A percentile compares a stretch with the other conserved stretches of the same genome.
Evolutionary conservation across 2,113 vertebrate species (phyloP).

Genomic region (Hippolais icterina): DNA sequence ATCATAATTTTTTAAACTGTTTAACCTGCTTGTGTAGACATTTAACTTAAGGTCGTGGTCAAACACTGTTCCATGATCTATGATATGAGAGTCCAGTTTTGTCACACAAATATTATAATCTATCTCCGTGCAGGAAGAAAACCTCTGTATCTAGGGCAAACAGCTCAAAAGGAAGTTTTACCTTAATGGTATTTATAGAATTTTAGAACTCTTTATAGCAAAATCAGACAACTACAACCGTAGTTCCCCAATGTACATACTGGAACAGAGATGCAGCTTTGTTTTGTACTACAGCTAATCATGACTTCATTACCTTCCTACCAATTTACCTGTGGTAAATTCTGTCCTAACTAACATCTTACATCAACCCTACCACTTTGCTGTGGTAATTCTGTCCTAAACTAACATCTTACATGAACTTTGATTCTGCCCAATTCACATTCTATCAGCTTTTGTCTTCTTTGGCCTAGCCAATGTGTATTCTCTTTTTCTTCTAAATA

Average conservation of each 20-base stretch:
- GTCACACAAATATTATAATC: not conserved
- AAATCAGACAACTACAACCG: not conserved
- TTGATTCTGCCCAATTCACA: not conserved
- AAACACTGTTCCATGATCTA: not conserved
- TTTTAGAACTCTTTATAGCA: not conserved
- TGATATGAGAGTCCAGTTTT: not conserved
- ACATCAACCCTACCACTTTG: not conserved
- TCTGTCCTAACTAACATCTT: too few relatives aligned
- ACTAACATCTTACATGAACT: not conserved
- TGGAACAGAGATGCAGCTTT: not conserved
- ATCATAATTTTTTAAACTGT: not conserved
- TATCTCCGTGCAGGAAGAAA: not conserved
- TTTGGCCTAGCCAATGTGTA: not conserved
- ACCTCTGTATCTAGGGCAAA: not conserved
- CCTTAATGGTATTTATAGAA: not conserved
- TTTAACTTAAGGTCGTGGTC: not conserved
- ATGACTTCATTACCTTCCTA: not conserved
- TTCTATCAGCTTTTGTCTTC: not conserved
- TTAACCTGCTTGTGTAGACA: not conserved
- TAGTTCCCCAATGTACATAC: not conserved
- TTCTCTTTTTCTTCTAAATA: not conserved
- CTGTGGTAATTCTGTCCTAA: not conserved
- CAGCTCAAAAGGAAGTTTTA: not conserved
- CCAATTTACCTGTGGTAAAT: not conserved
- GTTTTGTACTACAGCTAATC: not conserved